Percentiles rank a stretch among this genome's conserved stretches.
phyloP scores from a whole-genome alignment of 2,797 vertebrate genomes.

The Pangasius mekongensis region DNA sequence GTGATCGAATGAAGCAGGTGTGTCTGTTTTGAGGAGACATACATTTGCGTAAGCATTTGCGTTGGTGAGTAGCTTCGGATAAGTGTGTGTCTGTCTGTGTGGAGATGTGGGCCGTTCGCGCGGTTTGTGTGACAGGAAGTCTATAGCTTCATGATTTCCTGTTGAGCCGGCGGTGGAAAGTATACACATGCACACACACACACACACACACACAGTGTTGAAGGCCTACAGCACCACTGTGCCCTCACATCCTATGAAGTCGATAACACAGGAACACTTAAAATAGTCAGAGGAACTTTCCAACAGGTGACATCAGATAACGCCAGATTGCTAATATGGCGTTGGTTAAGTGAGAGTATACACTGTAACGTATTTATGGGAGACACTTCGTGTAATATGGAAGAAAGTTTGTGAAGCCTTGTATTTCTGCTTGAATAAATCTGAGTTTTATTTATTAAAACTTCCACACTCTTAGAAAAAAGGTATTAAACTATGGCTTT shows the following conservation, averaged over 20 bases:
- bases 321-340: not conserved
- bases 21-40: not conserved
- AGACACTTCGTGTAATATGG: not conserved
- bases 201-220: not conserved
- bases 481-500: not conserved
- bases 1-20: conserved; percentile 20
- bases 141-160: conserved; percentile 52
- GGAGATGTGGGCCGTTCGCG: conserved; percentile 38
- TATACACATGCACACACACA: conserved; percentile 22
- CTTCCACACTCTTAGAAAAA: not conserved
- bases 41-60: conserved; percentile 20
- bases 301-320: conserved; percentile 32
- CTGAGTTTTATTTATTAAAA: not conserved
- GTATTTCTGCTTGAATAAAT: not conserved
- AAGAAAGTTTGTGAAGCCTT: not conserved
- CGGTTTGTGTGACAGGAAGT: conserved; percentile 49
- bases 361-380: not conserved
- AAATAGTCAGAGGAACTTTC: conserved; percentile 49
- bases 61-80: not conserved
- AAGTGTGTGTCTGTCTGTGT: not conserved
- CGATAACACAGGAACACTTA: conserved; percentile 31
- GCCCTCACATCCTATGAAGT: conserved; percentile 13
- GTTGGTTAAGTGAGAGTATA: not conserved
- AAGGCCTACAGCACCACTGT: not conserved
- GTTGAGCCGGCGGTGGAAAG: conserved; percentile 48